These are phyloP conservation scores for Taenioides sp. DNA, from an alignment of 2,797 vertebrate genomes.

Conservation along the genomic window DNA sequence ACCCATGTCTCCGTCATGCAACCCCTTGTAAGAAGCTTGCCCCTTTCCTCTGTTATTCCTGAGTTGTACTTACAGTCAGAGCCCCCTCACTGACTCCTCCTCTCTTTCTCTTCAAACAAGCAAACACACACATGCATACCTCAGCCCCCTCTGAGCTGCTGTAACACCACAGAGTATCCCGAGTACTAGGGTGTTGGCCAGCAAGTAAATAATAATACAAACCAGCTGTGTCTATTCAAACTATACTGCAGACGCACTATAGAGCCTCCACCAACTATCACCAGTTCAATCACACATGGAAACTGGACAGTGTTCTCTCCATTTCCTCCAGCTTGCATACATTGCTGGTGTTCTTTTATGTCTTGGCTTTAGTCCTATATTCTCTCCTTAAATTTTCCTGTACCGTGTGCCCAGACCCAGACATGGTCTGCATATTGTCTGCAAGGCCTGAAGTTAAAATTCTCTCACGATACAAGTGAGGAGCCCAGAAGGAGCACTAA, in stretches of 20 bases:
- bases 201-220: slow-evolving; percentile 78
- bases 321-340: slow-evolving; percentile 29
- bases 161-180: slow-evolving; percentile 51
- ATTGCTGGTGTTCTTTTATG: slow-evolving; percentile 33
- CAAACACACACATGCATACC: slow-evolving; percentile 55
- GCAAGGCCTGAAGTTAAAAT: slow-evolving; percentile 38
- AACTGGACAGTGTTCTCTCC: slow-evolving; percentile 15
- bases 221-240: slow-evolving; percentile 69
- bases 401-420: slow-evolving; percentile 34
- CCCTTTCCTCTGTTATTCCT: slow-evolving; percentile 36
- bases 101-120: slow-evolving; percentile 55
- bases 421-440: slow-evolving; percentile 62
- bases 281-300: slow-evolving; percentile 36
- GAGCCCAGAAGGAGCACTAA: slow-evolving; percentile 53
- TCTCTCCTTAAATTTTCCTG: slow-evolving; percentile 43
- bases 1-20: slow-evolving; percentile 45
- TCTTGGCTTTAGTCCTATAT: slow-evolving; percentile 40
- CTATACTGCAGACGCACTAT: slow-evolving; percentile 39
- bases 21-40: slow-evolving; percentile 38
- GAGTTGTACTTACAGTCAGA: slow-evolving; percentile 46
- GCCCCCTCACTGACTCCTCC: slow-evolving; percentile 37
- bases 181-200: slow-evolving; percentile 68
- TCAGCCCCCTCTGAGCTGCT: slow-evolving; percentile 42
- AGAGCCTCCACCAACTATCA: slow-evolving; percentile 33
- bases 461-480: slow-evolving; percentile 59